A percentile compares a stretch with the other conserved stretches of the same genome.
Evolutionary conservation across 1,140 invertebrate species (phyloP).

Genomic region (Pentalonia nigronervosa): DNA sequence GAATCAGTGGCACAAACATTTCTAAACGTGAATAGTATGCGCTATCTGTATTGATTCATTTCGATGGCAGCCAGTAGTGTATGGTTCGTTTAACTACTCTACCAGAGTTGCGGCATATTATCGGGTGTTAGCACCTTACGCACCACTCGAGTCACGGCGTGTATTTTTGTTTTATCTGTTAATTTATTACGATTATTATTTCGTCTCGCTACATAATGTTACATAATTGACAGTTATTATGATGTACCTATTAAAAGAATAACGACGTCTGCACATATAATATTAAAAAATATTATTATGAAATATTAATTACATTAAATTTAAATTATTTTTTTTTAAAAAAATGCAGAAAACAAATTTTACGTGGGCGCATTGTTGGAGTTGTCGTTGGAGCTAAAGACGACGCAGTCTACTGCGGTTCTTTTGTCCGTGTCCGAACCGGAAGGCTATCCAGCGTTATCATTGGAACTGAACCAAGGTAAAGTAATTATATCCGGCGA

Average conservation of each 20-base stretch:
- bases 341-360: slow-evolving; percentile 73
- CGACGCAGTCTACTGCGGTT: slow-evolving; percentile 80
- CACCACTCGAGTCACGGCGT: too few species aligned
- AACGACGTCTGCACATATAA: neutral
- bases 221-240: too few species aligned
- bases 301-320: neutral
- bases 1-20: too few species aligned
- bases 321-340: neutral
- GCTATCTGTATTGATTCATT: too few species aligned
- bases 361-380: slow-evolving; percentile 74
- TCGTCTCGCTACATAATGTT: neutral
- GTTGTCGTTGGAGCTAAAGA: slow-evolving; percentile 83
- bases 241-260: neutral
- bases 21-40: too few species aligned
- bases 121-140: too few species aligned
- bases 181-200: too few species aligned
- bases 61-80: too few species aligned
- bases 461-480: slow-evolving; percentile 79
- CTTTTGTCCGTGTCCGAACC: slow-evolving; percentile 77
- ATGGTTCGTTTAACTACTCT: too few species aligned
- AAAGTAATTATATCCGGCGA: slow-evolving; percentile 77
- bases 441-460: slow-evolving; percentile 72
- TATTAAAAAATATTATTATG: neutral
- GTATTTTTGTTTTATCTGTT: too few species aligned
- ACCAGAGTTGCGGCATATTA: too few species aligned